These are phyloP conservation scores for Drosophila nigrodunni DNA, from an alignment of 1,140 invertebrate species.

Conservation along the genomic window DNA sequence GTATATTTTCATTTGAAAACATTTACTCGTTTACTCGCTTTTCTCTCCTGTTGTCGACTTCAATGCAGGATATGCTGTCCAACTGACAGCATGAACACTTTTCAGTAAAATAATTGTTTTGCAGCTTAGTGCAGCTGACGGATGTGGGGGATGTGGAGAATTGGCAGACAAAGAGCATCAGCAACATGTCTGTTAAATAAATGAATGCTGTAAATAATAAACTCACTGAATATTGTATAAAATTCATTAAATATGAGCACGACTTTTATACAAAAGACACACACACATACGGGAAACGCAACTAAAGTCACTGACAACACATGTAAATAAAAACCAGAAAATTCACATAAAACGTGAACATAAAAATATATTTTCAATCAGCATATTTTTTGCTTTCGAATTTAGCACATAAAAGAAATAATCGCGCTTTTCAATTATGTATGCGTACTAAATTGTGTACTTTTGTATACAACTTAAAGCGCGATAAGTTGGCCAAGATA, in stretches of 20 bases:
- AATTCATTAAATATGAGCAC: conserved; percentile 24
- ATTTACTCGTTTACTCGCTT: conserved; percentile 46
- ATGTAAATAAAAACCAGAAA: conserved; percentile 6
- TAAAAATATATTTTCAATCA: conserved; percentile 4
- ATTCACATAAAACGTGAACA: background rate
- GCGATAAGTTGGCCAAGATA: conserved; percentile 8
- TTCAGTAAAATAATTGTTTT: conserved; percentile 73
- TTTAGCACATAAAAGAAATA: background rate
- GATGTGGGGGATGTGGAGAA: conserved; percentile 10
- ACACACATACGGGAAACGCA: background rate
- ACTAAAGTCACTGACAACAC: conserved; percentile 7
- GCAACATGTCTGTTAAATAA: conserved; percentile 28
- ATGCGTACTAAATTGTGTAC: background rate
- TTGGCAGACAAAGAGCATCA: conserved; percentile 46
- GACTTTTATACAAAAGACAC: background rate
- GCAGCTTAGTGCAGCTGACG: conserved; percentile 60
- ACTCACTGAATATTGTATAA: conserved; percentile 18
- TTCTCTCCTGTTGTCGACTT: conserved; percentile 40
- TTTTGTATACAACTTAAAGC: background rate
- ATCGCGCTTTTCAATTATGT: conserved; percentile 2
- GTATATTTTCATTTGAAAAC: conserved; percentile 71
- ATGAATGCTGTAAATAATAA: conserved; percentile 46
- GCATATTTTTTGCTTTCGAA: background rate
- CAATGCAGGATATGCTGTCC: conserved; percentile 22
- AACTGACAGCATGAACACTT: conserved; percentile 48